Percentiles rank a stretch among this genome's conserved stretches.
These are phyloP conservation scores for Sebastes fasciatus DNA, from an alignment of 2,113 vertebrate genomes.

Conservation along the genomic window DNA sequence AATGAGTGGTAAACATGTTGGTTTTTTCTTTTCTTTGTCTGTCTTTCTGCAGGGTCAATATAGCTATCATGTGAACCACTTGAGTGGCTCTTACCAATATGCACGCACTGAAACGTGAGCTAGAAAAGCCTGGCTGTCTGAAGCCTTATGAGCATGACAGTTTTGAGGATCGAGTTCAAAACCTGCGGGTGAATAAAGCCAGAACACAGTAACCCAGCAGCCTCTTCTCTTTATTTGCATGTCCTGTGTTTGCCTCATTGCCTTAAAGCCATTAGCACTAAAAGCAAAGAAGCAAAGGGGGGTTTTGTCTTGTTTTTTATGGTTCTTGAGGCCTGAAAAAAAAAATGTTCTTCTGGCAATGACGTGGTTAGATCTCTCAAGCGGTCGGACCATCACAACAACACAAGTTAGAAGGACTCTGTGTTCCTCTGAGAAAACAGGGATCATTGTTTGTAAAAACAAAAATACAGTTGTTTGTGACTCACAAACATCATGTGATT, in stretches of 20 bases:
- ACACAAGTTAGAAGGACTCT: slow-evolving; percentile 37
- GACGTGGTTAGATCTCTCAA: slow-evolving; percentile 28
- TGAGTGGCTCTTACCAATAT: slow-evolving; percentile 53
- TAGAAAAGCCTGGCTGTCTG: slow-evolving; percentile 42
- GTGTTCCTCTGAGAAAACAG: slow-evolving; percentile 46
- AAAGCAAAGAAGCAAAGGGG: neutral
- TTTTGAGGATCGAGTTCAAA: slow-evolving; percentile 62
- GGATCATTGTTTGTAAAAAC: slow-evolving; percentile 26
- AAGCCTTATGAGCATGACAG: slow-evolving; percentile 37
- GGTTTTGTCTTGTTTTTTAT: slow-evolving; percentile 29
- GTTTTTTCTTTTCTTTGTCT: slow-evolving; percentile 38
- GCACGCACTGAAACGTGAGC: slow-evolving; percentile 65
- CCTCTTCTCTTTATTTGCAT: slow-evolving; percentile 20
- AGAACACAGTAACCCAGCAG: slow-evolving; percentile 13
- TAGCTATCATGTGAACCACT: slow-evolving; percentile 71
- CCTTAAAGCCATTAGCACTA: slow-evolving; percentile 38
- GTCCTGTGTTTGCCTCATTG: slow-evolving; percentile 11
- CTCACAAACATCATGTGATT: slow-evolving; percentile 42
- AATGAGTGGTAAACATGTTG: slow-evolving; percentile 68
- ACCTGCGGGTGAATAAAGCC: slow-evolving; percentile 31
- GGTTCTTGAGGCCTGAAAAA: slow-evolving; percentile 7
- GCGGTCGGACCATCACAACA: neutral
- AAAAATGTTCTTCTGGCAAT: slow-evolving; percentile 25
- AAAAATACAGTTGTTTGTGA: slow-evolving; percentile 20
- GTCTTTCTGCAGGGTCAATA: slow-evolving; percentile 60